Base-by-base conservation (phyloP, 2,888 invertebrate species). In the Furcula furcula region DNA sequence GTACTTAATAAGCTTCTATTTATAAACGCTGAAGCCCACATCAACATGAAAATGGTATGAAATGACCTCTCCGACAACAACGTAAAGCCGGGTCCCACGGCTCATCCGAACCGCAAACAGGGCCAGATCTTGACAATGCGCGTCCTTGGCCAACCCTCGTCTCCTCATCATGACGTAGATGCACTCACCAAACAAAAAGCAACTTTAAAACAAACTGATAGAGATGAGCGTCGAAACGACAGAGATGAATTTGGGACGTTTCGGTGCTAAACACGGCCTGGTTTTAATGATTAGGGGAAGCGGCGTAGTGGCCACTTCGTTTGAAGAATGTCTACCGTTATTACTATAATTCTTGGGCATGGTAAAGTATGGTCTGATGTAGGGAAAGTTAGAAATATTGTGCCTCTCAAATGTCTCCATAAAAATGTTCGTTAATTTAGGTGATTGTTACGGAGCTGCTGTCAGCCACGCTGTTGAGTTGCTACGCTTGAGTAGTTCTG, bases 61-160 rank as follows among this genome's bases (percentile, higher is more conserved):
- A 34, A 27, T 48, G 54, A 56, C 48, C 48, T 47, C 28, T 28
- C 40, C 27, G 21, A 31, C 29, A 32, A 29, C 12, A 32, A 25
- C 18, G 28, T 41, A 44, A 32, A 40, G 40, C 33, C 39, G 39
- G 31, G 23, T 11, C 31, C 42, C 37, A 32, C 29, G 36, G 40
- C 46, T 48, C 47, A 52, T 45, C 49, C 40, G 41, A 29, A 34
- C 39, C 31, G 42, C 46, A 54, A 52, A 55, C 53, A 38, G 51
- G 47, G 57, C 69, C 74, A 76, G 73, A 67, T 75, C 68, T 67
- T 56, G 60, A 84, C 82, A 85, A 83, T 78, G 64, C 52, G 46
- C 66, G 86, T 64, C 86, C 86, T 86, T 87, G 86, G 76, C 53
- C 70, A 70, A 67, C 84, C 85, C 85, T 82, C 77, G 55, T 53